phyloP scores from a whole-genome alignment of 2,888 invertebrate genomes.

The Nomada lathburiana region DNA sequence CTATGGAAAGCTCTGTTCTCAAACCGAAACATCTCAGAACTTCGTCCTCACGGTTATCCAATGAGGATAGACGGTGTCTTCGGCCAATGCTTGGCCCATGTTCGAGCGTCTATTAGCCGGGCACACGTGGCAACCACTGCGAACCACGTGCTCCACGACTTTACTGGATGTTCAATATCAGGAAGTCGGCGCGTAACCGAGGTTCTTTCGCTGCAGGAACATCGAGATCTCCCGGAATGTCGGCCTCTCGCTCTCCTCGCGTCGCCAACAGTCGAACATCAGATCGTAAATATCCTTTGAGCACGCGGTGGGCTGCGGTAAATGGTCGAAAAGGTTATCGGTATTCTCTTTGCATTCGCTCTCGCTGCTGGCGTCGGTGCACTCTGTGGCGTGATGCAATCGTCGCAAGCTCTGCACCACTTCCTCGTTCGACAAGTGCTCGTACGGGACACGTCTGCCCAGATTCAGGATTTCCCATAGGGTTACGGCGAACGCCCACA shows the following conservation, averaged over 20 bases:
- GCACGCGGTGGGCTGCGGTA: constrained; percentile 89
- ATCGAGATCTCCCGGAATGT: constrained; percentile 93
- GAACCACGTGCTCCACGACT: constrained; percentile 41
- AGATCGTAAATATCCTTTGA: constrained; percentile 94
- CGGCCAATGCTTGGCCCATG: constrained; percentile 16
- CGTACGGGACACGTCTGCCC: constrained; percentile 92
- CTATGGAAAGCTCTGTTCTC: background rate
- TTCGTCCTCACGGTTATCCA: constrained; percentile 54
- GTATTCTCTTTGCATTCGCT: constrained; percentile 67
- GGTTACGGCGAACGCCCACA: constrained; percentile 96
- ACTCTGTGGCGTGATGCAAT: constrained; percentile 87
- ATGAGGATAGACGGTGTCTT: constrained; percentile 50
- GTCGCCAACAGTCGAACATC: constrained; percentile 94
- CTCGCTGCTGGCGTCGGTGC: constrained; percentile 69
- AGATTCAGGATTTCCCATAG: constrained; percentile 94
- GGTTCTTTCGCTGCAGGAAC: constrained; percentile 91
- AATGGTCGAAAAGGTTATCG: constrained; percentile 85
- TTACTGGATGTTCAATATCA: constrained; percentile 77
- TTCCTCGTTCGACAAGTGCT: constrained; percentile 90
- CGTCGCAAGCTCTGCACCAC: constrained; percentile 93
- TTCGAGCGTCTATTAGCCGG: constrained; percentile 35
- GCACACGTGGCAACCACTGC: constrained; percentile 42
- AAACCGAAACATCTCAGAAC: constrained; percentile 34
- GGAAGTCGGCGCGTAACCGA: constrained; percentile 87
- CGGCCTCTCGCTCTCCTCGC: constrained; percentile 90